These are phyloP conservation scores for Cheilosia urbana DNA, from an alignment of 2,888 invertebrate genomes.

Conservation along the genomic window DNA sequence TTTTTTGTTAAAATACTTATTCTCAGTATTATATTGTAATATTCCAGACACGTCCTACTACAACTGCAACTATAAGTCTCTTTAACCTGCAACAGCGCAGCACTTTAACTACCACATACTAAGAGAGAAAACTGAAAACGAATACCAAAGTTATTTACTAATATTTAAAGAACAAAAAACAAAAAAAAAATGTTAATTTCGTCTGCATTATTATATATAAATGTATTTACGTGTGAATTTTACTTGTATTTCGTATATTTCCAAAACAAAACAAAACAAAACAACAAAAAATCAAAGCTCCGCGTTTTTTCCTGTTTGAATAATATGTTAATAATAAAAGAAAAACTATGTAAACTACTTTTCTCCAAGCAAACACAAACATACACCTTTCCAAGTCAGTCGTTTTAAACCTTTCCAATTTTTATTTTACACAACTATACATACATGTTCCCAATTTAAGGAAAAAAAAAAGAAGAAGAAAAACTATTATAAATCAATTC, in stretches of 20 bases:
- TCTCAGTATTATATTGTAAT: not conserved
- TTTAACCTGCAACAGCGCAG: conserved; percentile 42
- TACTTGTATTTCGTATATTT: conserved; percentile 72
- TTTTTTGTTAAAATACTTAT: not conserved
- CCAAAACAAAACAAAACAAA: conserved; percentile 44
- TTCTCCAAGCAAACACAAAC: conserved; percentile 54
- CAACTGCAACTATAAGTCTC: conserved; percentile 63
- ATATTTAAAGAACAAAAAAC: conserved; percentile 60
- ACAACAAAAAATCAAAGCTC: conserved; percentile 12
- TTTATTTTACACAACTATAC: conserved; percentile 63
- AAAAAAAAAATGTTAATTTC: conserved; percentile 65
- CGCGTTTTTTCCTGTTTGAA: conserved; percentile 69
- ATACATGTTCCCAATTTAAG: conserved; percentile 56
- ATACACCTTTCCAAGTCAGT: conserved; percentile 44
- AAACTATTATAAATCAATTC: conserved; percentile 59
- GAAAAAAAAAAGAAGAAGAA: conserved; percentile 18
- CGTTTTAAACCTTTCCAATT: conserved; percentile 60
- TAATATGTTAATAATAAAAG: conserved; percentile 61
- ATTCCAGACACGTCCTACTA: conserved; percentile 66
- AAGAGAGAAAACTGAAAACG: conserved; percentile 67
- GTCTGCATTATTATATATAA: conserved; percentile 74
- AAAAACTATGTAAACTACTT: conserved; percentile 30
- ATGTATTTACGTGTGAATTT: conserved; percentile 75
- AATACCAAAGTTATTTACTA: conserved; percentile 75
- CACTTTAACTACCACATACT: conserved; percentile 49